Evolutionary conservation across 2,113 vertebrate species (phyloP).

Genomic region (Phaethon lepturus): DNA sequence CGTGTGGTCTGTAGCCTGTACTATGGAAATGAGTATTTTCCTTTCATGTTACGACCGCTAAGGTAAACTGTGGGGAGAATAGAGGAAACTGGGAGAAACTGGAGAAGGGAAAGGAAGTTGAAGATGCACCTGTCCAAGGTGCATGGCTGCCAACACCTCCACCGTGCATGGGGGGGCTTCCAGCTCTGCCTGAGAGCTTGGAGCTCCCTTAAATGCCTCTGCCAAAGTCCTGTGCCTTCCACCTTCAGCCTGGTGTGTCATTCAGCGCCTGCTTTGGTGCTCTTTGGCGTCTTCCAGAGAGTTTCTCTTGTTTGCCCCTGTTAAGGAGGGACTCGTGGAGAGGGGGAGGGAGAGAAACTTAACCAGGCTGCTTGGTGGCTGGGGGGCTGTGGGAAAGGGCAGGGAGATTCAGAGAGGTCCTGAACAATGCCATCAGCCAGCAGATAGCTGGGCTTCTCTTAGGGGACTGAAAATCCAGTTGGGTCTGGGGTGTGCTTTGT

Average conservation of each 20-base stretch:
- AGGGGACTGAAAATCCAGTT: background rate
- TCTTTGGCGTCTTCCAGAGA: background rate
- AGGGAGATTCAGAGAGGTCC: background rate
- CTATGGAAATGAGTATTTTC: background rate
- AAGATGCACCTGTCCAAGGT: rapidly evolving
- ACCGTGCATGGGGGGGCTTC: background rate
- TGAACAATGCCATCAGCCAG: rapidly evolving
- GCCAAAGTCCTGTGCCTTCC: background rate
- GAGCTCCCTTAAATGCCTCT: background rate
- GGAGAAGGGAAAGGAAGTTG: background rate
- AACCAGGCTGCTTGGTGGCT: background rate
- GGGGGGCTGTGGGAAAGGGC: background rate
- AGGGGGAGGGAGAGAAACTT: background rate
- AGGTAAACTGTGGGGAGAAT: background rate
- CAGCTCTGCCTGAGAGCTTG: background rate
- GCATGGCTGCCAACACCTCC: background rate
- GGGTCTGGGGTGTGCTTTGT: background rate
- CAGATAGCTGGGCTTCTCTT: background rate
- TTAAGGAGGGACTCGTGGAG: background rate
- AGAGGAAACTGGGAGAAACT: background rate
- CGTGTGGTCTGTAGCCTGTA: background rate
- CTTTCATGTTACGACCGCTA: background rate
- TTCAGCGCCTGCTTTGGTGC: background rate
- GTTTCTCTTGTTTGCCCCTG: background rate
- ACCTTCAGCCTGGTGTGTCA: background rate